phyloP scores from a whole-genome alignment of 1,140 invertebrate genomes.

The Caligus rogercresseyi region DNA sequence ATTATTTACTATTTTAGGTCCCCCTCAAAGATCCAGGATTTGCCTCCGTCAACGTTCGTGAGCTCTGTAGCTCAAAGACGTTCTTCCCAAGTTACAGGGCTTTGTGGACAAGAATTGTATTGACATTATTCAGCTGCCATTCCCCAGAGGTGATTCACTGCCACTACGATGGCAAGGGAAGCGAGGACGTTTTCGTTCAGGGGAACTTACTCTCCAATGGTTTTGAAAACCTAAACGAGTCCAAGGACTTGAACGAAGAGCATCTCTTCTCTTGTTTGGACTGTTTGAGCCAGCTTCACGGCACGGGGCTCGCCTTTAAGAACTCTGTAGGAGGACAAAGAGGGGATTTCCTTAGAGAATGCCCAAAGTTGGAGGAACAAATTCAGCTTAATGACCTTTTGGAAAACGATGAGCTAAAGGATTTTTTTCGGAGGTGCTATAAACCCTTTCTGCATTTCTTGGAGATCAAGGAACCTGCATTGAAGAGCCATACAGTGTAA shows the following conservation, averaged over 20 bases:
- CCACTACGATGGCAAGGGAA: constrained; percentile 8
- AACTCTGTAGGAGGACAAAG: not conserved
- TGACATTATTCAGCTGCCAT: constrained; percentile 1
- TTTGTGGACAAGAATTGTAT: constrained; percentile 8
- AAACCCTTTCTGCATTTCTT: constrained; percentile 8
- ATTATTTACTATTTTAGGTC: too few relatives aligned
- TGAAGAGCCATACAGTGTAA: constrained; percentile 3
- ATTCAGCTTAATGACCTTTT: constrained; percentile 9
- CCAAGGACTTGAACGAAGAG: constrained; percentile 2
- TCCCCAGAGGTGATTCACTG: constrained; percentile 11
- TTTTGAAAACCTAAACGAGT: constrained; percentile 4
- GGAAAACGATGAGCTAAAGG: not conserved
- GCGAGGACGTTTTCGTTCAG: constrained; percentile 8
- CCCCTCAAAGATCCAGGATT: constrained; percentile 4
- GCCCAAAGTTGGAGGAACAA: constrained; percentile 4
- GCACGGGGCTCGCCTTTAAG: constrained; percentile 10
- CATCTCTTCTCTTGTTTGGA: constrained; percentile 8
- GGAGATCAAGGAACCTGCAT: constrained; percentile 4
- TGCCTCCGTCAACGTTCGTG: constrained; percentile 1
- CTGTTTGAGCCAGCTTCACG: constrained; percentile 4
- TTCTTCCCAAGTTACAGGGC: constrained; percentile 7
- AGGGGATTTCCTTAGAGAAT: not conserved
- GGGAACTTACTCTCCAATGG: not conserved
- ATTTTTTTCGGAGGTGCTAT: not conserved
- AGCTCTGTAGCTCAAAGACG: constrained; percentile 4